Base-by-base conservation (phyloP, 2,797 vertebrate species). In the Pseudopleuronectes americanus region DNA sequence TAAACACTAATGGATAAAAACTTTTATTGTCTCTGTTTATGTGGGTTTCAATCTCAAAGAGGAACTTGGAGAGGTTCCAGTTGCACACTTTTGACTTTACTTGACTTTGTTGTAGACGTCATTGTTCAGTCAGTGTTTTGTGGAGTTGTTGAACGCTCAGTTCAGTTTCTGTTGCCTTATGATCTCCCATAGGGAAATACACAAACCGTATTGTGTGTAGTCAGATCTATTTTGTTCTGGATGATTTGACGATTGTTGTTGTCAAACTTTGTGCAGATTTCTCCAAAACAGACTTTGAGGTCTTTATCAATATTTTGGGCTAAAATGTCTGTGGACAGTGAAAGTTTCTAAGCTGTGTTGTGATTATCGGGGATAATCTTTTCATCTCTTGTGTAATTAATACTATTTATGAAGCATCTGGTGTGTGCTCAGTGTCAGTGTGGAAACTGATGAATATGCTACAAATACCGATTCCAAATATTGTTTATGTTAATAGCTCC, bases 131-230 rank as follows among this genome's bases (percentile, higher is more conserved):
- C 24, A 12, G 12, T 53, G 61, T n/a, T 54, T 58, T 16, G 51
- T 36, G 28, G 53, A 68, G 49, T 51, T 5, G 3, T 19, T 36
- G 48, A 67, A 58, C 54, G 53, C 31, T 70, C 36, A 17, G 58
- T 57, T 74, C 6, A 28, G 57, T 56, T 56, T 79, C 76, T 49
- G 64, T 75, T 90, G 92, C 92, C 92, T 93, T 90, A 82, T 76
- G 45, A 80, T 49, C 33, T 65, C 64, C 57, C 63, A 22, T 3
- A 60, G 41, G 54, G 56, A 21, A 48, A 48, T 41, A 41, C 17
- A 47, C 45, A 6, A 22, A 22, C 49, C 12, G 4, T 12, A 12
- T 23, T 22, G 8, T 22, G 21, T 23, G 16, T 53, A 68, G 38
- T 59, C 9, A 14, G 41, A 58, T 74, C 3, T 69, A 3, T 60